Evolutionary conservation across 2,797 vertebrate species (phyloP), one percentile per base, ranked within the genome.

Genomic region (Phalanger gymnotis): DNA sequence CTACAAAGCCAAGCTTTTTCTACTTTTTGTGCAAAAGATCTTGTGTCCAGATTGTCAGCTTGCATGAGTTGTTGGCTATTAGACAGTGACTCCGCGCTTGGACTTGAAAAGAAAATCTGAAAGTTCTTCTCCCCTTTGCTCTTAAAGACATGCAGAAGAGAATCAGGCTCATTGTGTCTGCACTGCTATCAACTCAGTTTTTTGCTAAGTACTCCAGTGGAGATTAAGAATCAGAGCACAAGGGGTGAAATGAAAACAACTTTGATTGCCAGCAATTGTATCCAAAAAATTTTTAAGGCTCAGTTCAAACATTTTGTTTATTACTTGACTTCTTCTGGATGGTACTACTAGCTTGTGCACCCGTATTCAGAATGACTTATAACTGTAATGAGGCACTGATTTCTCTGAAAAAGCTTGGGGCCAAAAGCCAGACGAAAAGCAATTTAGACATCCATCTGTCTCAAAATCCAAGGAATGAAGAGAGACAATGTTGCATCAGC

Each of bases 191-290:
- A 94, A 66, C 54, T 87, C 95, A 96, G 87, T 92, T 93, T 95
- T 96, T 94, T 58, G n/a, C 95, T 2, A 1, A 94, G 95, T 91
- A 93, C 94, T 98, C 93, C 95, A 57, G 25, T 58, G 96, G 66
- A 87, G 51, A 96, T 93, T 96, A n/a, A 94, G 94, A 97, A 94
- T 93, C 51, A 95, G 96, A 97, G 91, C 66, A 95, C 34, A 94
- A 91, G 95, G 96, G 93, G 93, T 95, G 96, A 96, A 95, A 73
- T 54, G 54, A 95, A 97, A 97, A 97, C 54, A 90, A 54, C 96
- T 97, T 95, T 95, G 93, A 96, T 97, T 97, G 95, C 92, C 95
- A 96, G 91, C 90, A 96, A 96, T 95, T 95, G 56, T 96, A 97
- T 91, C 91, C 93, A 81, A 94, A 94, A 91, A 96, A 91, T 34